Conservation (phyloP, 2,797 vertebrate genomes). For the Notolepis coatsorum region DNA sequence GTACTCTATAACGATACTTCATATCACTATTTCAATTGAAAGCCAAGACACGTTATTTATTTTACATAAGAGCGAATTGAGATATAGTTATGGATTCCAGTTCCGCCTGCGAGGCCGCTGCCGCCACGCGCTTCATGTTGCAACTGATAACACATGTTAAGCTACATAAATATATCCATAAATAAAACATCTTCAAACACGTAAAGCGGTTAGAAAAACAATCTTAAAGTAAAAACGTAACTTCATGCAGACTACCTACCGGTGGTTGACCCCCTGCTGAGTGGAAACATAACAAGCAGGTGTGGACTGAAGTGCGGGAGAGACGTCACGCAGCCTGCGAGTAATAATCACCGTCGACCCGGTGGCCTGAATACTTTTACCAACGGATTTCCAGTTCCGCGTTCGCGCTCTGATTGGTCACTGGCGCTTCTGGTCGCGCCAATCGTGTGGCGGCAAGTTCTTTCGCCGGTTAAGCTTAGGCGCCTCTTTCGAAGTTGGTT, state of each 20-base stretch:
- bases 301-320: background rate
- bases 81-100: slow-evolving; percentile 76
- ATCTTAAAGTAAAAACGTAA: slow-evolving; percentile 15
- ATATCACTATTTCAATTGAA: slow-evolving; percentile 15
- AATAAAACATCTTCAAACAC: slow-evolving; percentile 58
- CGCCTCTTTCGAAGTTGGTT: too few relatives aligned
- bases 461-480: too few relatives aligned
- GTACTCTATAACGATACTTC: slow-evolving; percentile 37
- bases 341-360: background rate
- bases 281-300: background rate
- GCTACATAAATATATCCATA: slow-evolving; percentile 63
- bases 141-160: slow-evolving; percentile 39
- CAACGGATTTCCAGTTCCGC: background rate
- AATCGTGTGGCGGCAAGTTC: too few relatives aligned
- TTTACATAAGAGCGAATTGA: slow-evolving; percentile 45
- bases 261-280: slow-evolving; percentile 31
- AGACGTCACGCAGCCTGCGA: background rate
- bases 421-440: too few relatives aligned
- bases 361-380: background rate
- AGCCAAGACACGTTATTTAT: slow-evolving; percentile 35
- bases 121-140: slow-evolving; percentile 14
- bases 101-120: slow-evolving; percentile 54
- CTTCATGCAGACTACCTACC: slow-evolving; percentile 65
- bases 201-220: slow-evolving; percentile 37
- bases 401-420: too few relatives aligned